Conservation (phyloP, 2,113 vertebrate genomes). For the Tragelaphus buxtoni region DNA sequence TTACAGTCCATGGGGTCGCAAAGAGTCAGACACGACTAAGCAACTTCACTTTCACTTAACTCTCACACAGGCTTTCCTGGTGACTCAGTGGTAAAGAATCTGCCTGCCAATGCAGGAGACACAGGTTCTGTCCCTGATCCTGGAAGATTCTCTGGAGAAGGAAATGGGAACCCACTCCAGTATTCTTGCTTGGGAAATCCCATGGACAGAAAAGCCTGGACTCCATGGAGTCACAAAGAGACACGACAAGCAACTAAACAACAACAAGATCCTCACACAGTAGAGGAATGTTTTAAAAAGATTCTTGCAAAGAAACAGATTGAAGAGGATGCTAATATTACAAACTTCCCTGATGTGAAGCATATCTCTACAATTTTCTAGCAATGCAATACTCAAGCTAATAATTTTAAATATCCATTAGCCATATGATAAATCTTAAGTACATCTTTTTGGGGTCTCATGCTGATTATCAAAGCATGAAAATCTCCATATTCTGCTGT, state of each 20-base stretch:
- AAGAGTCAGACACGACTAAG: background rate
- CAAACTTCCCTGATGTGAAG: background rate
- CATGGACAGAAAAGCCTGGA: background rate
- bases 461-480: background rate
- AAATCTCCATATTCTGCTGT: background rate
- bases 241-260: background rate
- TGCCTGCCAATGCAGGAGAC: background rate
- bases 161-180: background rate
- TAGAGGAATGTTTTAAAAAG: background rate
- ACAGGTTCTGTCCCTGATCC: background rate
- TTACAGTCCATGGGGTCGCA: background rate
- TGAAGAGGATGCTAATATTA: background rate
- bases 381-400: background rate
- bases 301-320: background rate
- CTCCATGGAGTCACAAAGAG: background rate
- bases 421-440: background rate
- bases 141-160: background rate
- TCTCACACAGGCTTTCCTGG: background rate
- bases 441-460: background rate
- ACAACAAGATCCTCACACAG: background rate
- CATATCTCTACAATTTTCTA: background rate
- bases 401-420: background rate
- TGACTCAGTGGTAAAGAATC: background rate
- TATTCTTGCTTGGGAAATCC: background rate
- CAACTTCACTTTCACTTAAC: background rate